phyloP scores from a whole-genome alignment of 2,888 invertebrate species.

The Lepidocyrtinus sp. region DNA sequence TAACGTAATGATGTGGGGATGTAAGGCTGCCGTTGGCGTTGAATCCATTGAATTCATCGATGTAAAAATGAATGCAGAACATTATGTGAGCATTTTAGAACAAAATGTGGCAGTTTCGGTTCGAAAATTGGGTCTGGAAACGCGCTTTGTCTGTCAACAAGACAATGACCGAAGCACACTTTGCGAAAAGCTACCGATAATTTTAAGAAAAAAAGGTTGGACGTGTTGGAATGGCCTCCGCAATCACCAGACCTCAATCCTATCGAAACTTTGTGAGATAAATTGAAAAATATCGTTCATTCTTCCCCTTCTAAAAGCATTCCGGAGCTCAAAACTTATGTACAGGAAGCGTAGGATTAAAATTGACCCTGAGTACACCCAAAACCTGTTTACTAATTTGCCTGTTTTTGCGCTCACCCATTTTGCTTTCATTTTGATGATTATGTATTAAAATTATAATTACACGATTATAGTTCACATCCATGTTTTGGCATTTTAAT shows the following conservation, averaged over 20 bases:
- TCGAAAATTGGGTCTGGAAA: constrained; percentile 25
- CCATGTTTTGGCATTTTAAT: too few relatives aligned
- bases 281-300: constrained; percentile 18
- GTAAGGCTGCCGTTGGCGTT: constrained; percentile 22
- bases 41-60: constrained; percentile 36
- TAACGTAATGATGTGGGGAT: constrained; percentile 37
- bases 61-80: constrained; percentile 36
- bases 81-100: constrained; percentile 22
- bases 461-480: too few relatives aligned
- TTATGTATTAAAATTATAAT: too few relatives aligned
- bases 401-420: too few relatives aligned
- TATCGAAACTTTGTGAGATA: constrained; percentile 45
- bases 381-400: too few relatives aligned
- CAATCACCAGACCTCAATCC: constrained; percentile 45
- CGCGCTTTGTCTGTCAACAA: constrained; percentile 24
- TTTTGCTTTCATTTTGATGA: too few relatives aligned
- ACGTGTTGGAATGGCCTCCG: constrained; percentile 37
- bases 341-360: constrained; percentile 12
- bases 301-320: not conserved
- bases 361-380: too few relatives aligned
- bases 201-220: constrained; percentile 35
- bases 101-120: constrained; percentile 23
- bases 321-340: not conserved
- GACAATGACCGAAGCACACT: constrained; percentile 56
- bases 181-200: not conserved